Percentiles rank a stretch among this genome's conserved stretches.
phyloP scores from a whole-genome alignment of 2,797 vertebrate species.

The Sebastolobus altivelis region DNA sequence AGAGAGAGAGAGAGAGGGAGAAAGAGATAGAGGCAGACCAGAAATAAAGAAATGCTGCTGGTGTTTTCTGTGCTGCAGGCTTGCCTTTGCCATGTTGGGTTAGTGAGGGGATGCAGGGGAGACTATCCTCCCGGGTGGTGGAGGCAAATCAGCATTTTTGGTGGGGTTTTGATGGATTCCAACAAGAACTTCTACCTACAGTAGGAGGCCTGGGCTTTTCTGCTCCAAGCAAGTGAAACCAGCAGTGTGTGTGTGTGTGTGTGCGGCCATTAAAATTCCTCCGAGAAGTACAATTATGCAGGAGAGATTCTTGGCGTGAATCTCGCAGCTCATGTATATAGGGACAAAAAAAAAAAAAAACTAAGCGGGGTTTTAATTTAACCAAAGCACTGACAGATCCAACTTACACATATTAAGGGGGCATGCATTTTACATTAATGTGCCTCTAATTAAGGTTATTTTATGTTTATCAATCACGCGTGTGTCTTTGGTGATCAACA shows the following conservation, averaged over 20 bases:
- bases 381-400: neutral
- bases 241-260: slow-evolving; percentile 9
- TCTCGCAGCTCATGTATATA: slow-evolving; percentile 18
- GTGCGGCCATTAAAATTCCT: slow-evolving; percentile 38
- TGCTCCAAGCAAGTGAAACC: slow-evolving; percentile 44
- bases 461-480: slow-evolving; percentile 22
- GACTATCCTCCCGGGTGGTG: slow-evolving; percentile 51
- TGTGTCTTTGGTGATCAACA: slow-evolving; percentile 34
- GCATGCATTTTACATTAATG: neutral
- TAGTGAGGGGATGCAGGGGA: slow-evolving; percentile 61
- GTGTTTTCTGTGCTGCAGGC: slow-evolving; percentile 65
- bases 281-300: slow-evolving; percentile 56
- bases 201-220: slow-evolving; percentile 31
- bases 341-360: neutral
- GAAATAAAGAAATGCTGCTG: slow-evolving; percentile 48
- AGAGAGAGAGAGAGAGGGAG: slow-evolving; percentile 27
- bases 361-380: slow-evolving; percentile 16
- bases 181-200: slow-evolving; percentile 60
- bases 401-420: slow-evolving; percentile 11
- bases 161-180: slow-evolving; percentile 66
- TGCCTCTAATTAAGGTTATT: slow-evolving; percentile 28
- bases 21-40: slow-evolving; percentile 36
- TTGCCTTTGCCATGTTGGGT: slow-evolving; percentile 61
- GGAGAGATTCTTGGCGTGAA: slow-evolving; percentile 24
- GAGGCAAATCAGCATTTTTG: slow-evolving; percentile 69